Base-by-base conservation (phyloP, 2,797 vertebrate genomes). In the Halcyon leucocephala region DNA sequence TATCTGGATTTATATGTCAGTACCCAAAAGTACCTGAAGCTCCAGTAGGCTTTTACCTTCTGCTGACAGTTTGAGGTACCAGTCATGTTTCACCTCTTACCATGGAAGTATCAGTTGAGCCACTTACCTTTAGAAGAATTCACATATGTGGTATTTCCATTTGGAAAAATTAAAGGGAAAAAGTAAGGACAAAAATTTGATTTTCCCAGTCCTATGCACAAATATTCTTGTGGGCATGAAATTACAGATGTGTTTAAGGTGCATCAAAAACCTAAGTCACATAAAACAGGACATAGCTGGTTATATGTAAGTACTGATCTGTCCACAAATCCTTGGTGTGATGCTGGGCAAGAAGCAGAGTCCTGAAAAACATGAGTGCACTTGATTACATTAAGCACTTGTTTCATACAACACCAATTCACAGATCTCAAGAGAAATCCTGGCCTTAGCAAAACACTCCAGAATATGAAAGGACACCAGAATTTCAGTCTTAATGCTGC, bases 321-420 rank as follows among this genome's bases (percentile, higher is more conserved):
- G 19, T 28, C 22, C 39, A 62, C 28, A 64, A 13, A 44, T 64
- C 19, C 17, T 77, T 73, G 35, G 12, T 35, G 26, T 13, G 9
- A 49, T 58, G n/a, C 28, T 86, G 28, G 15, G 39, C 18, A 92
- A 86, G 37, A 86, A 58, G 29, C 0, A 41, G 44, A 72, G 24
- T 42, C 14, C 55, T 12, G 16, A 58, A 73, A 80, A 46, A 21
- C n/a, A 22, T 9, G 10, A 4, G 28, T 61, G 35, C 1, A 2
- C 3, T 15, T 73, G 28, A 1, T 37, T 52, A 41, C 19, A 41
- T 52, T 29, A 61, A 35, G 17, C 1, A 33, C 0, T 39, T 39
- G 14, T 88, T 83, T 77, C 1, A 0, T 64, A 31, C 80, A 90
- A 22, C 3, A 55, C 1, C 10, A 25, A 1, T 31, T 76, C 18